Conservation (phyloP, 2,888 invertebrate species). For the Torymus auratus region DNA sequence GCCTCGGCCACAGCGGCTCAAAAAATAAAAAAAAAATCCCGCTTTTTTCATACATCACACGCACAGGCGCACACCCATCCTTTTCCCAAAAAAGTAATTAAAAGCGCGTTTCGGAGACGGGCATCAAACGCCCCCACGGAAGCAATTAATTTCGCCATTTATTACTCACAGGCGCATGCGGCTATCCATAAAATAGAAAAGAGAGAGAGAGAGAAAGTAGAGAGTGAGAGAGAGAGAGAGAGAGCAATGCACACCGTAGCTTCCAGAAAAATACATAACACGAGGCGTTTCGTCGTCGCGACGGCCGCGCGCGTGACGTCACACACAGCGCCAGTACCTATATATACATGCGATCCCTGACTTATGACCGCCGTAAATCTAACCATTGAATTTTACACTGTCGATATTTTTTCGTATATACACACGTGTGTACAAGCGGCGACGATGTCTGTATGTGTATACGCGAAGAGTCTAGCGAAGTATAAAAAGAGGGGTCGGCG, state of each 20-base stretch:
- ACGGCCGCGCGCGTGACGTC: constrained; percentile 60
- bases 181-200: constrained; percentile 48
- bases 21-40: too few relatives aligned
- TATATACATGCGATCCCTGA: constrained; percentile 56
- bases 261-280: constrained; percentile 10
- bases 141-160: constrained; percentile 68
- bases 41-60: too few relatives aligned
- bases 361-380: constrained; percentile 71
- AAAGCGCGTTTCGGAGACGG: constrained; percentile 8
- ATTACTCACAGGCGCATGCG: constrained; percentile 57
- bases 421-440: background rate
- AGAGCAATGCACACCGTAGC: background rate
- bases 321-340: constrained; percentile 26
- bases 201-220: constrained; percentile 44
- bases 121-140: constrained; percentile 35
- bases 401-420: constrained; percentile 65
- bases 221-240: constrained; percentile 45
- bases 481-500: constrained; percentile 32
- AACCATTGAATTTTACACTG: constrained; percentile 70
- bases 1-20: too few relatives aligned
- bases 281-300: constrained; percentile 37
- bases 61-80: background rate
- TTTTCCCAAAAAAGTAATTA: constrained; percentile 28
- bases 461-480: constrained; percentile 17
- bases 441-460: background rate